Evolutionary conservation across 2,888 invertebrate species (phyloP), one percentile per base, ranked within the genome.

Genomic region (Mactromeris polynyma): DNA sequence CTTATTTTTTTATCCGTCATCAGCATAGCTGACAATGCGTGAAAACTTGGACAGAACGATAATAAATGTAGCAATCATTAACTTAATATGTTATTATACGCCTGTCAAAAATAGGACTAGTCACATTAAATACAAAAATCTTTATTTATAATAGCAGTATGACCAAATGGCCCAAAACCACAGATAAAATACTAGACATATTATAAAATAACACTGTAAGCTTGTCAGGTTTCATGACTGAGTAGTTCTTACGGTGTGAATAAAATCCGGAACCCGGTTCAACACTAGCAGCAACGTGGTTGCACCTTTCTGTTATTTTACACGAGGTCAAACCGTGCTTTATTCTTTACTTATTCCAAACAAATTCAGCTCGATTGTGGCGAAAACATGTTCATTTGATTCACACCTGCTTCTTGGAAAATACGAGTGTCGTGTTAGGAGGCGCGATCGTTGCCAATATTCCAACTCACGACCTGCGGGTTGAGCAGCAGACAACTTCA

Each of bases 51-150:
- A 64, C 26, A 26, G 26, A 26, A 26, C 26, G 9, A 26, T 64
- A 19, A 33, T 73, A 33, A 33, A 73, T 33, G 31, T 17, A 36
- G 19, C 73, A 17, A 36, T 73, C 11, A 73, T 73, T 36, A 33
- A 73, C 73, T 73, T 73, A 73, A 73, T 73, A 26, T 73, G 73
- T 33, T 73, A 73, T 73, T 73, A 73, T 36, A 73, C 73, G 73
- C 73, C 36, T 73, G 73, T 73, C 73, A 73, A 31, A 73, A 33
- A 36, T 73, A 36, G 14, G 2, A 73, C 73, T 36, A 73, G 19
- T 73, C 73, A 73, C 36, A 73, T 73, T 73, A 36, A 73, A 36
- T 73, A 73, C 26, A 73, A 73, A 73, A 73, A 73, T 73, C 73
- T 73, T 73, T 73, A 73, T 73, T 73, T 73, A 73, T 73, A 36